Evolutionary conservation across 2,888 invertebrate genomes (phyloP).

Genomic region (Eupithecia pulchellata): DNA sequence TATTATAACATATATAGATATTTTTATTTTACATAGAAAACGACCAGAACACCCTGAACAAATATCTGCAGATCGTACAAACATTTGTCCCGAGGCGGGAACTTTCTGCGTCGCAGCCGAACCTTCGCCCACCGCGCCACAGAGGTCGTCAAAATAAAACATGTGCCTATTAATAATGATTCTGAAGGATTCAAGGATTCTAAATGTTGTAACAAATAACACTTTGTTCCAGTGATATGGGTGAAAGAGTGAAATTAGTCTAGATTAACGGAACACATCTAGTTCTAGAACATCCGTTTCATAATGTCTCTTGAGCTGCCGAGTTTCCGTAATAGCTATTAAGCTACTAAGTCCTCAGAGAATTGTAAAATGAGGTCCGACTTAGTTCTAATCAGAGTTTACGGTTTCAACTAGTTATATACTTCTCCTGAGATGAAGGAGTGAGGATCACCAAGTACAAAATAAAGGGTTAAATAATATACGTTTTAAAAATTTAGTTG

Average conservation of each 20-base stretch:
- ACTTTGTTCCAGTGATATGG: neutral
- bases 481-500: neutral
- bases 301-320: neutral
- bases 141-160: neutral
- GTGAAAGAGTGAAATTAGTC: neutral
- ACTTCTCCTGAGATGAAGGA: neutral
- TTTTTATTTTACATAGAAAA: too few relatives aligned
- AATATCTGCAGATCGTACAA: too few relatives aligned
- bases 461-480: too few relatives aligned
- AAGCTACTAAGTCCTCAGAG: constrained; percentile 9
- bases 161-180: neutral
- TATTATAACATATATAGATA: too few relatives aligned
- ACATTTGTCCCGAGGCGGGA: too few relatives aligned
- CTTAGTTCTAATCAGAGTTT: constrained; percentile 9
- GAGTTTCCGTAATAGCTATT: constrained; percentile 7
- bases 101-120: too few relatives aligned
- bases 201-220: neutral
- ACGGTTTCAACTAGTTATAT: neutral
- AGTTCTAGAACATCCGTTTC: neutral
- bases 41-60: too few relatives aligned
- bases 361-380: constrained; percentile 8
- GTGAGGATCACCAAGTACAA: neutral
- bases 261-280: neutral
- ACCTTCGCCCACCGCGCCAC: too few relatives aligned
- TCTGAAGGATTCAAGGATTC: neutral